Evolutionary conservation across 2,797 vertebrate species (phyloP), one percentile per base, ranked within the genome.

Genomic region (Poeciliopsis gracilis): DNA sequence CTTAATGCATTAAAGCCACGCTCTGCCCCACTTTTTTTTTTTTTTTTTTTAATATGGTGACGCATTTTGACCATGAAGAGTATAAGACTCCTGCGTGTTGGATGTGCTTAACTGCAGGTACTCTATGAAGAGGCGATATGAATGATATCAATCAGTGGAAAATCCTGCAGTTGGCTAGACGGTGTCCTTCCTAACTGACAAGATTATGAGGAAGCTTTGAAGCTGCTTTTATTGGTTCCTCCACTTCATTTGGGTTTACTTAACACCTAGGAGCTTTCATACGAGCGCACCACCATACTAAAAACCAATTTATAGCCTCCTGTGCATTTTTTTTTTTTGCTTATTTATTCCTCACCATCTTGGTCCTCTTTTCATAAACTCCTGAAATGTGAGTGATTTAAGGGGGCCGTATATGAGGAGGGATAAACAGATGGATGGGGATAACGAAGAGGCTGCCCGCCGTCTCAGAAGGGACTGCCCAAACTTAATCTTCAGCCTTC

Each of bases 211-310:
- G 81, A 77, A 84, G 92, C 89, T 90, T 85, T 91, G 89, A 90
- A 89, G 91, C 88, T 73, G 28, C 77, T 90, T 95, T 95, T 95
- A 95, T 92, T 92, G 92, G 91, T 86, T 79, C 70, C 82, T 81
- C 84, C 88, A 91, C 92, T 95, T 95, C 90, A 94, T 95, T 95
- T 94, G 78, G 85, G 89, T 93, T 95, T 94, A 93, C 91, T 94
- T 92, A 94, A 91, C 88, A 92, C 91, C 92, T 90, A 89, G 92
- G 91, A 92, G 89, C 90, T 81, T 85, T 92, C 91, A 89, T 73
- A 71, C 59, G 73, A 72, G 77, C 81, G 55, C 80, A 46, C 71
- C 20, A 80, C 84, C 66, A 79, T 79, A 83, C 86, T 92, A 90
- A 93, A 92, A 77, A 77, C 81, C 85, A 79, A 83, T 94, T 94